Evolutionary conservation across 2,888 invertebrate genomes (phyloP).

Genomic region (Auanema sp.): DNA sequence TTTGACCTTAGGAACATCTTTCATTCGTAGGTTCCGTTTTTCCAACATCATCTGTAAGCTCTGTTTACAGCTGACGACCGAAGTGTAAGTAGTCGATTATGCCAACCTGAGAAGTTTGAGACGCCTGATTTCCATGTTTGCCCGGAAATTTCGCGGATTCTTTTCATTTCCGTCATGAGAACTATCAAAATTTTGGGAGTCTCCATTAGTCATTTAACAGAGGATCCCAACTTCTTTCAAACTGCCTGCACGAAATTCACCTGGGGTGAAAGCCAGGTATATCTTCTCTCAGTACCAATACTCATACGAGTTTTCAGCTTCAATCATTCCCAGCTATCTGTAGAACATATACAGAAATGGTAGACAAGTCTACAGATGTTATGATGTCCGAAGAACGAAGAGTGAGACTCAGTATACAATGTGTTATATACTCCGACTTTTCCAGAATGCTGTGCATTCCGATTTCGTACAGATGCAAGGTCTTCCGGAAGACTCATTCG

Average conservation of each 20-base stretch:
- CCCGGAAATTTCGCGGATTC: conserved; percentile 46
- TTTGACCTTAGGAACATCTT: conserved; percentile 17
- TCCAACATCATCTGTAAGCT: background rate
- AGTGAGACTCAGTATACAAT: conserved; percentile 11
- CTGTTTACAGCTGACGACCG: background rate
- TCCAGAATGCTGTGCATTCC: conserved; percentile 15
- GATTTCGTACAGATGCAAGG: conserved; percentile 15
- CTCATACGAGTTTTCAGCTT: background rate
- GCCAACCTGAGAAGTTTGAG: conserved; percentile 17
- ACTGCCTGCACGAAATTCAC: background rate
- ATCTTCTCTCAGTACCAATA: background rate
- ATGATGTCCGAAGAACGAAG: conserved; percentile 1
- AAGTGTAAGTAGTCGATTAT: conserved; percentile 15
- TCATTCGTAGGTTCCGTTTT: conserved; percentile 6
- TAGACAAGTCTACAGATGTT: conserved; percentile 11
- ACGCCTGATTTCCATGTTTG: conserved; percentile 29
- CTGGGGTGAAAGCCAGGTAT: background rate
- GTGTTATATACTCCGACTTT: background rate
- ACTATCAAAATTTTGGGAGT: conserved; percentile 40
- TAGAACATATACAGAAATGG: background rate
- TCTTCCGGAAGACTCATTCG: background rate
- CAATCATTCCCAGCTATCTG: conserved; percentile 14
- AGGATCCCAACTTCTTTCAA: too few species aligned
- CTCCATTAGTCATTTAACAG: too few species aligned
- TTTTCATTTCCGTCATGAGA: conserved; percentile 32